Base-by-base conservation (phyloP, 2,113 vertebrate genomes). In the Pseudolaguvia tuberculata region DNA sequence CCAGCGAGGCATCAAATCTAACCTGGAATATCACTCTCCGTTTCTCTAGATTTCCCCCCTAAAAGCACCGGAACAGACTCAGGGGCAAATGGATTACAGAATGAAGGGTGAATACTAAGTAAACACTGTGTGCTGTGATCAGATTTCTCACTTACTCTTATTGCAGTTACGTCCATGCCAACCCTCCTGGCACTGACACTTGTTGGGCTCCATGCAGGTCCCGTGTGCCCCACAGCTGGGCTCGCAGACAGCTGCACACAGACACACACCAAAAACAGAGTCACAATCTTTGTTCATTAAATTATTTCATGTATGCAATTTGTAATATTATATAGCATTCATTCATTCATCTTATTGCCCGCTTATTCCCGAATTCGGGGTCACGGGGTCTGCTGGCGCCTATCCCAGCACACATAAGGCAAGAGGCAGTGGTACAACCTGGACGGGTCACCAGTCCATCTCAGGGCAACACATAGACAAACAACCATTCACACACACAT, bases 81-180 rank as follows among this genome's bases (percentile, higher is more conserved):
- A 52, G 1, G 70, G n/a, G 20, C 70, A 0, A 0, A 31, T 29
- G 17, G 25, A 0, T 56, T 39, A 51, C 23, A 39, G 51, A 39
- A 45, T 4, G 48, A 29, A 11, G 39, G 62, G 68, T n/a, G 39
- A 42, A 42, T 42, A 55, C 29, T 48, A 47, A 31, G 45, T 17
- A 12, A 48, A 50, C 12, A 51, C 59, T 75, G 29, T 78, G 58
- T 57, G 68, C 68, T 52, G 78, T 29, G 67, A 51, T 63, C 29
- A 31, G 48, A 61, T 51, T 83, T 83, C 57, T 73, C 81, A 92
- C 93, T 93, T 86, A 94, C 93, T 91, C 91, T 95, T 95, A 81
- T 92, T 94, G 88, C 94, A 95, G 78, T 93, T 84, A 77, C 91
- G 91, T 84, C 94, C 93, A 0, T 93, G 92, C 93, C 94, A 94